phyloP scores from a whole-genome alignment of 2,113 vertebrate species.

The Pongo pygmaeus region DNA sequence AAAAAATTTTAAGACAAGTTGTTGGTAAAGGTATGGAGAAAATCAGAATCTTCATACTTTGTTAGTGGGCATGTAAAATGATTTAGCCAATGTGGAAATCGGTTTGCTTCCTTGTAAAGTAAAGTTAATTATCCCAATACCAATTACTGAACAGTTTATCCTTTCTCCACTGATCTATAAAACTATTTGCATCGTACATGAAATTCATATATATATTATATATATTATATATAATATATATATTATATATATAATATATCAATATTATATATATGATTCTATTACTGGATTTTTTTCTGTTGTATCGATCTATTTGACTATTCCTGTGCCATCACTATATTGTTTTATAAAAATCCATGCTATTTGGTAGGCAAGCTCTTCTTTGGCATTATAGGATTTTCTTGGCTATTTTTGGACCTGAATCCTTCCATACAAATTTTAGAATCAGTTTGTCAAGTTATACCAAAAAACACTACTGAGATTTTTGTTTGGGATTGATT shows the following conservation, averaged over 20 bases:
- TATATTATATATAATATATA: neutral
- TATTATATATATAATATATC: no score
- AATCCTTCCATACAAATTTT: neutral
- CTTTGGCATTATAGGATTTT: neutral
- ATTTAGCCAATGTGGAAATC: neutral
- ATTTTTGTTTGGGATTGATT: neutral
- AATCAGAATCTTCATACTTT: neutral
- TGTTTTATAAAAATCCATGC: neutral
- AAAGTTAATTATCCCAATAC: neutral
- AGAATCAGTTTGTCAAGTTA: conserved; percentile 8
- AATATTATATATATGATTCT: neutral
- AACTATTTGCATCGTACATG: neutral
- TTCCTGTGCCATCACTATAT: neutral
- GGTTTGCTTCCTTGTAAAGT: neutral
- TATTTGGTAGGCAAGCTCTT: neutral
- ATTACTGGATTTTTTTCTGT: neutral
- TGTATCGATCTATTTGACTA: neutral
- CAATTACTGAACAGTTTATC: neutral
- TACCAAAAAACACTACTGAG: neutral
- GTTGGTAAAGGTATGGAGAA: neutral
- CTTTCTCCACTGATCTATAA: neutral
- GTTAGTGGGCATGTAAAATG: neutral
- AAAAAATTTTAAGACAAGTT: no score
- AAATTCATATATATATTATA: neutral
- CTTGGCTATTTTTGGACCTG: neutral